Base-by-base conservation (phyloP, 1,140 invertebrate genomes). In the Euglossa dilemma region DNA sequence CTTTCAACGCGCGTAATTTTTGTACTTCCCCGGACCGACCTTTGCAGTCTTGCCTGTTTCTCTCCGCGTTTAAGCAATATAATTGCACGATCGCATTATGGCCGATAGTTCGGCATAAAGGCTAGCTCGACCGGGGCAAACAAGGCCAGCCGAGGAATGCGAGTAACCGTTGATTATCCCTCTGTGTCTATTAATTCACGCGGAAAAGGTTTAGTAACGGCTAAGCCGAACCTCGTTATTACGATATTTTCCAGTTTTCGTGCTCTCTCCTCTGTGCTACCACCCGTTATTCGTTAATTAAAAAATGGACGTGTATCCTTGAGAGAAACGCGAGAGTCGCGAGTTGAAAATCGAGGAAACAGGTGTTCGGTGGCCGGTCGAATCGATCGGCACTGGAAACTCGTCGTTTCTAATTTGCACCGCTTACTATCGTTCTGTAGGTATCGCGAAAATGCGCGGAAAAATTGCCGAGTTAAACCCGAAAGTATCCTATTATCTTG, bases 241-340 rank as follows among this genome's bases (percentile, higher is more conserved):
- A 4, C 11, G 54, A 25, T 74, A 59, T 57, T 59, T 74, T 20
- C 16, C 5, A 47, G 3, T 45, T 47, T 74, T 28, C 16, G 5
- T n/a, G 7, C 14, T 25, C 16, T 23, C 16, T 23, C 3, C 20
- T 28, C 25, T 25, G 8, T 47, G n/a, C 20, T 14, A 23, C 14
- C 18, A 25, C 61, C 25, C 25, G 25, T 28, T 56, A n/a, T 57
- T 63, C n/a, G 20, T 75, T 75, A 75, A 63, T 75, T 63, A 75
- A 72, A 28, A 14, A 75, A 75, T 50, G 18, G 18, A 47, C 18
- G 2, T 75, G 11, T 43, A n/a, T 20, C 18, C 50, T 61, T 75
- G 20, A 36, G 50, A 75, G 25, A 20, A 50, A 18, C 7, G 23
- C 3, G 11, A 12, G 23, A 25, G 9, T 20, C 14, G 3, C 20